Percentiles rank a stretch among this genome's conserved stretches.
Conservation (phyloP, 2,113 vertebrate genomes). For the Salvelinus fontinalis region DNA sequence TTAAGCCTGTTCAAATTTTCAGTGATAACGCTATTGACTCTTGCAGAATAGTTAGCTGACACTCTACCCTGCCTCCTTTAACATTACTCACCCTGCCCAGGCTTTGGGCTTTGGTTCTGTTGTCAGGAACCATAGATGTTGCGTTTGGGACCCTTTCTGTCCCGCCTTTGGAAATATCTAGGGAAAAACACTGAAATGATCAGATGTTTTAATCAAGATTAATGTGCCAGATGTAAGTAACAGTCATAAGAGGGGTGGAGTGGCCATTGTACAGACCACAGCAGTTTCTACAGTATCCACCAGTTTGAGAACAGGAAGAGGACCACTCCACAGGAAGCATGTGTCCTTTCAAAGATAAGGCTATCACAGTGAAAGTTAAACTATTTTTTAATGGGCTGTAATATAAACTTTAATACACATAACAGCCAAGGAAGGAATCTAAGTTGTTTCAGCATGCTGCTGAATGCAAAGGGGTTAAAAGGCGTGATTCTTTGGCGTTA, state of each 20-base stretch:
- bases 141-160: no score
- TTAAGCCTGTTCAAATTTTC: not conserved
- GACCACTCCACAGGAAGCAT: conserved; percentile 36
- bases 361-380: conserved; percentile 19
- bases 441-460: not conserved
- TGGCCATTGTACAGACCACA: no score
- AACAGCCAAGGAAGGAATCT: not conserved
- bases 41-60: not conserved
- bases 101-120: no score
- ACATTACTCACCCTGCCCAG: no score
- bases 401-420: not conserved
- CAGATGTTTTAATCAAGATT: not conserved
- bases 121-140: no score
- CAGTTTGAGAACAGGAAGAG: no score
- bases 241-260: no score
- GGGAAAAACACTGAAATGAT: no score
- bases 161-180: no score
- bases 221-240: not conserved
- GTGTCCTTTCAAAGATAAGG: conserved; percentile 52
- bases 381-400: conserved; percentile 11
- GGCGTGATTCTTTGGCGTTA: no score
- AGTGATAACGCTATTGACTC: not conserved
- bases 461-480: not conserved
- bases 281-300: no score
- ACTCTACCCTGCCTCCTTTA: not conserved